Evolutionary conservation across 2,888 invertebrate genomes (phyloP), one percentile per base, ranked within the genome.

Genomic region (Syritta pipiens): DNA sequence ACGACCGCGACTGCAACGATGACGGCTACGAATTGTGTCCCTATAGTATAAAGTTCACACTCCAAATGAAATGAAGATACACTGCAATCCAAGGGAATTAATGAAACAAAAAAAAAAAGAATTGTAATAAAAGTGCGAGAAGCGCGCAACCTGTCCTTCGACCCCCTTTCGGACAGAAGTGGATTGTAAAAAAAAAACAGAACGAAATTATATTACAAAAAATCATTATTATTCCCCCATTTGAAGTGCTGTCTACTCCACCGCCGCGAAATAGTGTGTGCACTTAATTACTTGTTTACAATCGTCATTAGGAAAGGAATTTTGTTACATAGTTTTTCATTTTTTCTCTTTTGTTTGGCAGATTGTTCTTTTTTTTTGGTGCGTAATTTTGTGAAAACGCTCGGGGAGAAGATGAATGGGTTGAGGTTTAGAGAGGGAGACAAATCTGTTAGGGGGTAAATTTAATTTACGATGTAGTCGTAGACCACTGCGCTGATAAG

Each of bases 241-340:
- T 74, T 74, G 26, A 35, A 68, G 46, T 55, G 44, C 9, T 26
- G 22, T 40, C 7, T 12, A 32, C 55, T 28, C 28, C 4, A 19
- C 17, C 20, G 12, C 28, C 49, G 74, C 51, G 42, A 67, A 72
- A 74, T 42, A 42, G 74, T 62, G 48, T 30, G 67, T 46, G 63
- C 65, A 60, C 22, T 79, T 81, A 81, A 81, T 81, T 72, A 79
- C 79, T 79, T 81, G 81, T 81, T 81, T 81, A 81, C 81, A 79
- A 42, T 74, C 57, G 79, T 79, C 79, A 79, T 79, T 79, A 74
- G 42, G 44, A 49, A 20, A 51, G 57, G 26, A 65, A 60, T 72
- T 59, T 72, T 48, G 59, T 60, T 48, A 59, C 67, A 62, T 7
- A 63, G 35, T 55, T 46, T 26, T 59, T 51, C 3, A 35, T 46